Conservation (phyloP, 2,888 invertebrate species). For the Sarcophaga carnaria region DNA sequence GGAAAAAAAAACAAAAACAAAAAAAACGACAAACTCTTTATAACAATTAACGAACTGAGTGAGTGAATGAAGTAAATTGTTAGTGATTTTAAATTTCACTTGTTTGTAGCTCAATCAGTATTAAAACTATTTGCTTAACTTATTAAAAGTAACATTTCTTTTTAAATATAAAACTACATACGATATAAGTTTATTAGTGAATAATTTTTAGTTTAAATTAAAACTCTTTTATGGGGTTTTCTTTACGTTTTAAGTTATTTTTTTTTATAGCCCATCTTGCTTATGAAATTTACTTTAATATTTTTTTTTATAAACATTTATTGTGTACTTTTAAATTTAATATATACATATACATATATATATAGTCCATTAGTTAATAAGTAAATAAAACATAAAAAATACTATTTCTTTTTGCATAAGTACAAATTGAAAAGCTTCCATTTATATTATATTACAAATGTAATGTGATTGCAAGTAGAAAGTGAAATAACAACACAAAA, state of each 20-base stretch:
- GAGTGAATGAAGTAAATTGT: conserved; percentile 23
- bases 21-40: not conserved
- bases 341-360: conserved; percentile 16
- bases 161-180: not conserved
- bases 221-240: not conserved
- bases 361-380: conserved; percentile 42
- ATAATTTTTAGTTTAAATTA: conserved; percentile 14
- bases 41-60: conserved; percentile 28
- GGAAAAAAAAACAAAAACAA: not conserved
- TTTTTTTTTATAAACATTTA: not conserved
- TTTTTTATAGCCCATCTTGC: conserved; percentile 42
- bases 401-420: conserved; percentile 59
- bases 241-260: conserved; percentile 22
- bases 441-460: conserved; percentile 19
- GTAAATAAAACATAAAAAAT: not conserved
- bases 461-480: conserved; percentile 43
- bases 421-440: conserved; percentile 66
- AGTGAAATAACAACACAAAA: conserved; percentile 27
- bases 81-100: conserved; percentile 27
- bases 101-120: conserved; percentile 35
- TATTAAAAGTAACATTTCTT: not conserved
- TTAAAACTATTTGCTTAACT: conserved; percentile 18
- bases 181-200: conserved; percentile 21
- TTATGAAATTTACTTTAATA: conserved; percentile 25
- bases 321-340: conserved; percentile 4